Percentiles rank a stretch among this genome's conserved stretches.
phyloP scores from a whole-genome alignment of 2,888 invertebrate genomes.

The Clusia tigrina region DNA sequence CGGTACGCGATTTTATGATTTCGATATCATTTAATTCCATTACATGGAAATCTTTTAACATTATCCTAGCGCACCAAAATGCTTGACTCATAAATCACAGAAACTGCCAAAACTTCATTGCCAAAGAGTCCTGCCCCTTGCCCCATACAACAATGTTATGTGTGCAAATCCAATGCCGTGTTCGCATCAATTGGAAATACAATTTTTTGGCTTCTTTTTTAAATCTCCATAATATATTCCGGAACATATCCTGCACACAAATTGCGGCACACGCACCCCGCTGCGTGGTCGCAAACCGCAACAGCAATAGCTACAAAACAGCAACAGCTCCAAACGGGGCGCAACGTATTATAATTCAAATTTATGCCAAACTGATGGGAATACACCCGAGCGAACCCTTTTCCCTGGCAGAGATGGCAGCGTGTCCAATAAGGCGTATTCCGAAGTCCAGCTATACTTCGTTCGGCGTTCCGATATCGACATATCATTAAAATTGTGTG shows the following conservation, averaged over 20 bases:
- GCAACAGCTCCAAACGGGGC: neutral
- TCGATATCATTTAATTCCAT: constrained; percentile 39
- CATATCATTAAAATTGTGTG: constrained; percentile 45
- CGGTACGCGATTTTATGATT: constrained; percentile 32
- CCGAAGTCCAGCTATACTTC: neutral
- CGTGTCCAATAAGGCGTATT: neutral
- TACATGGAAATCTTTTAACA: constrained; percentile 10
- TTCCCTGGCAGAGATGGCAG: constrained; percentile 41
- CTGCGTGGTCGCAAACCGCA: constrained; percentile 19
- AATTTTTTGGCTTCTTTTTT: constrained; percentile 34
- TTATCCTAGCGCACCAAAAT: neutral
- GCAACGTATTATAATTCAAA: constrained; percentile 53
- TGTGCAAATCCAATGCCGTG: constrained; percentile 19
- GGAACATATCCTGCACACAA: constrained; percentile 65
- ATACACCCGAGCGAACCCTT: constrained; percentile 41
- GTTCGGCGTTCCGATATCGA: constrained; percentile 45
- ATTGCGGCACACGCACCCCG: constrained; percentile 56
- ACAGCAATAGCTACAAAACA: neutral
- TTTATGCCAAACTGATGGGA: constrained; percentile 42
- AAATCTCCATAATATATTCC: constrained; percentile 64
- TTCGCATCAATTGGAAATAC: constrained; percentile 31
- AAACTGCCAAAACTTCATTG: constrained; percentile 53
- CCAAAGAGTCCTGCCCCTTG: constrained; percentile 18
- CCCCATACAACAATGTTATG: neutral
- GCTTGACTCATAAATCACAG: constrained; percentile 60